Evolutionary conservation across 2,113 vertebrate species (phyloP), one percentile per base, ranked within the genome.

Genomic region (Antechinus stuartii): DNA sequence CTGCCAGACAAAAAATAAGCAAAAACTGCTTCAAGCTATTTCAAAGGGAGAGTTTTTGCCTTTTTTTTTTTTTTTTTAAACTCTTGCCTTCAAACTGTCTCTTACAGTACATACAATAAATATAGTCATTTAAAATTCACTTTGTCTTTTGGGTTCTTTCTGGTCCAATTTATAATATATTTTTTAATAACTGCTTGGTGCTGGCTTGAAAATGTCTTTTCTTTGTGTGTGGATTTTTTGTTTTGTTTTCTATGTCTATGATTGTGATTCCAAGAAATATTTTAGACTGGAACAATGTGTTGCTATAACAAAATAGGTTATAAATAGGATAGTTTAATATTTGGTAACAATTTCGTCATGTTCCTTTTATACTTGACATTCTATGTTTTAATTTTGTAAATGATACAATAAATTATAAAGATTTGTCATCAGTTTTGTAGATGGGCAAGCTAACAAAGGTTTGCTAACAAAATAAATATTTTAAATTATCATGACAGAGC

Each of bases 281-380:
- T 97, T 94, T 94, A 57, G 95, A 30, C 54, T 90, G 92, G 24
- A 23, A 57, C 47, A 27, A 9, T 68, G 53, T 90, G 91, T 53
- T 61, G 92, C 84, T 89, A n/a, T n/a, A n/a, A n/a, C n/a, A n/a
- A n/a, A n/a, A n/a, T n/a, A n/a, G 24, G 14, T 96, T 95, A 95
- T 94, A 97, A 96, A 94, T 96, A 91, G 94, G 90, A n/a, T 30
- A 68, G 4, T 94, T 92, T 93, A 55, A 46, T 53, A 22, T 91
- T 93, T 93, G 52, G 68, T 52, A 94, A 56, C 68, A 92, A 55
- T 93, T 94, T 92, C 94, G 35, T 30, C 93, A 50, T 93, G 76
- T 91, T 93, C 12, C 95, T 93, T 93, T 94, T 93, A 89, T 16
- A 91, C 54, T 90, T 89, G 11, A 96, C 92, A 96, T 25, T n/a